Evolutionary conservation across 2,113 vertebrate species (phyloP).

Genomic region (Ginglymostoma cirratum): DNA sequence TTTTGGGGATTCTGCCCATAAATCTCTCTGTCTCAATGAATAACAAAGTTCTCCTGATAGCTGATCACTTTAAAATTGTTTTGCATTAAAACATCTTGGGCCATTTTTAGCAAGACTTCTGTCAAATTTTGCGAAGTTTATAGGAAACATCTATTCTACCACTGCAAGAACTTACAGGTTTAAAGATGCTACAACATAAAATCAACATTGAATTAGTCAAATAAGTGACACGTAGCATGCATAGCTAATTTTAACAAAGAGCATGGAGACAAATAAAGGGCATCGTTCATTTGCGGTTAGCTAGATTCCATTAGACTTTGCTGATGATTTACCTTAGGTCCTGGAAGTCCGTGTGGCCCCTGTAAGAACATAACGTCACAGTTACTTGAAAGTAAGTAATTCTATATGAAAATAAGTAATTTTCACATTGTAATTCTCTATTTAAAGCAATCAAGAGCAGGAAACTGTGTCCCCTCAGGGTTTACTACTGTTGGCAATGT

Average conservation of each 20-base stretch:
- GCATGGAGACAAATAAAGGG: constrained; percentile 41
- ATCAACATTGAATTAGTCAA: constrained; percentile 49
- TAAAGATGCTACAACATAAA: constrained; percentile 52
- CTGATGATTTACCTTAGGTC: constrained; percentile 77
- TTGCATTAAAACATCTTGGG: neutral
- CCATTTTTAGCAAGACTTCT: neutral
- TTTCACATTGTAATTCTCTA: neutral
- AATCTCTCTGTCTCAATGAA: neutral
- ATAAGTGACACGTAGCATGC: constrained; percentile 54
- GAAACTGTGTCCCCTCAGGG: neutral
- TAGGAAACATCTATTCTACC: neutral
- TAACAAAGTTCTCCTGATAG: neutral
- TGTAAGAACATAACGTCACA: constrained; percentile 53
- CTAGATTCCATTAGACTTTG: neutral
- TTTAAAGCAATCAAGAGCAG: neutral
- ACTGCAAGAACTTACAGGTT: constrained; percentile 60
- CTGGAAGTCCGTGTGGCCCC: constrained; percentile 93
- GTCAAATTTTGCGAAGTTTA: neutral
- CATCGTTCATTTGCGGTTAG: neutral
- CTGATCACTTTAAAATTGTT: neutral
- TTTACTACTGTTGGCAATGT: neutral
- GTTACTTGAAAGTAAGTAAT: neutral
- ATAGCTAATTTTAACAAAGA: constrained; percentile 46
- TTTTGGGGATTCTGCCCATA: neutral
- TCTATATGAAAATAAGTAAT: neutral